Base-by-base conservation (phyloP, 2,797 vertebrate genomes). In the Phrynocephalus guinanensis region DNA sequence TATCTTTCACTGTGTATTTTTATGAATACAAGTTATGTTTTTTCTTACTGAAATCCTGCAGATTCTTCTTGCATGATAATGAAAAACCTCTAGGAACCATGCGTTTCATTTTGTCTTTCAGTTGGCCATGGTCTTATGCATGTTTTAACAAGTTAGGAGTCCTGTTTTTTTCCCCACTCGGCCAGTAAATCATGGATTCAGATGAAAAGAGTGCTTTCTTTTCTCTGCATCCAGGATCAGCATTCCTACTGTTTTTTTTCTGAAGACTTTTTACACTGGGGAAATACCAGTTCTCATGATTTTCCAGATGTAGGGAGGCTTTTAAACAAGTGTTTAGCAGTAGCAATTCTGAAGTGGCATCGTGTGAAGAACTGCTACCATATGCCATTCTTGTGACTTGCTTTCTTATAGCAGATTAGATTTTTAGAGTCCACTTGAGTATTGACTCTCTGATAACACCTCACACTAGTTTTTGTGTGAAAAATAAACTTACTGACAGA, bases 1-100 rank as follows among this genome's bases (percentile, higher is more conserved):
- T 18, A 1, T 87, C 90, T 71, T 22, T n/a, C 1, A 52, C 11
- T 8, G 1, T 84, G 4, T 6, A 15, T 1, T 86, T 63, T 90
- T 16, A 80, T 86, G 56, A 86, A 73, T 79, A 67, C 75, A 44
- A 86, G 87, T 79, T 7, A 9, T 5, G 16, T 2, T 20, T 83
- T 6, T 52, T 52, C 44, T 71, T 72, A 67, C 2, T 63, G 11
- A 83, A 76, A 76, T 76, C 28, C 66, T 75, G 15, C 24, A 75
- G 67, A 77, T 87, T 83, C 24, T 77, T 10, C 50, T 38, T 81
- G 33, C 33, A 81, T 66, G 66, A 75, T 63, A 50, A 79, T 6
- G n/a, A 8, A 15, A 77, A 84, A 85, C 1, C 48, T 28, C 1
- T 68, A 26, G 75, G 30, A 85, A 16, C 5, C 63, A 52, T 1